These are phyloP conservation scores for Mesoclemmys tuberculata DNA, from an alignment of 2,113 vertebrate species.

Conservation along the genomic window DNA sequence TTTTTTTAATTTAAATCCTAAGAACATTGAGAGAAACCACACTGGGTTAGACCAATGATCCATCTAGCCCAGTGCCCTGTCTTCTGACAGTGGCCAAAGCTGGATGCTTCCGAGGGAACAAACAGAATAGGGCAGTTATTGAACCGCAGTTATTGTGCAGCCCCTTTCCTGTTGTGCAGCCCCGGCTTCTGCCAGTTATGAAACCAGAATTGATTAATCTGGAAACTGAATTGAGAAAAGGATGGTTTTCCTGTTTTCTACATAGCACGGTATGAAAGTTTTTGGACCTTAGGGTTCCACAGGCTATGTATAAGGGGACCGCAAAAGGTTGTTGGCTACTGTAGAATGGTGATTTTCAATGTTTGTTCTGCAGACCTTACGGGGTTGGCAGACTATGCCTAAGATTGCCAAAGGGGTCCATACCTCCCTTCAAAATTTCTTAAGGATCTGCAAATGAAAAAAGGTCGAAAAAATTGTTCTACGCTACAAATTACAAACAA, in stretches of 20 bases:
- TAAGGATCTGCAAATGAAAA: neutral
- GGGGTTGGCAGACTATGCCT: neutral
- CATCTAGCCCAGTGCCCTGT: neutral
- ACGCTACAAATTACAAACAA: neutral
- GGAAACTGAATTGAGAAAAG: neutral
- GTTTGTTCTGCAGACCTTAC: neutral
- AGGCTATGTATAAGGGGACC: too few species aligned
- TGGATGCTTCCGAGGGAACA: too few species aligned
- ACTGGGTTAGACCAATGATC: neutral
- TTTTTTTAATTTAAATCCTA: neutral
- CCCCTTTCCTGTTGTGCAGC: neutral
- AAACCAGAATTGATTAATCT: slow-evolving; percentile 45
- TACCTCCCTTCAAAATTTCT: neutral
- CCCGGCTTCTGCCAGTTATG: neutral
- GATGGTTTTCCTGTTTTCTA: neutral
- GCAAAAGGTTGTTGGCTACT: too few species aligned
- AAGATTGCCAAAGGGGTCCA: neutral
- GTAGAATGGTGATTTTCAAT: neutral
- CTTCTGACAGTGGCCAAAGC: too few species aligned
- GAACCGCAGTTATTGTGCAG: too few species aligned
- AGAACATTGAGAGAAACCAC: neutral
- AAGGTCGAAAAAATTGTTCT: neutral
- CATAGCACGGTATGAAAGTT: neutral
- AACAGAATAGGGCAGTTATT: neutral
- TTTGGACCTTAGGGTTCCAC: too few species aligned